Conservation (phyloP, 2,797 vertebrate genomes). For the Microctenopoma steveboyesi region DNA sequence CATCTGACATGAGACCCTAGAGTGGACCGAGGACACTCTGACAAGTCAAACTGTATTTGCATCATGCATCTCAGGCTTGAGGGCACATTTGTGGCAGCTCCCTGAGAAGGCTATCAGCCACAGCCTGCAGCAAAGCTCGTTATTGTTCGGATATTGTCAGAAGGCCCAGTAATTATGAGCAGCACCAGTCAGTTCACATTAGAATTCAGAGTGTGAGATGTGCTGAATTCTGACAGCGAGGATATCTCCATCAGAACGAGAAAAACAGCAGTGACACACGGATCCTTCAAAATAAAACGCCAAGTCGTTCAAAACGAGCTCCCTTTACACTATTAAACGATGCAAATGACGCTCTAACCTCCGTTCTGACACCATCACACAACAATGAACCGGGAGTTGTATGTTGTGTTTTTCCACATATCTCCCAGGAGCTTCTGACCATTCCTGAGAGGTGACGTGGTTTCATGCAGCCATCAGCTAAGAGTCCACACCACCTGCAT, state of each 20-base stretch:
- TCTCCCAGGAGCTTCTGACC: too few species aligned
- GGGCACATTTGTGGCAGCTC: not conserved
- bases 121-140: not conserved
- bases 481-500: conserved; percentile 13
- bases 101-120: not conserved
- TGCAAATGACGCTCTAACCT: too few species aligned
- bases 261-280: not conserved
- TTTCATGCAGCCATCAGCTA: conserved; percentile 9
- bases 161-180: not conserved
- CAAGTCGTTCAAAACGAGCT: too few species aligned
- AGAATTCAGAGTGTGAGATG: not conserved
- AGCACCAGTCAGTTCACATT: not conserved
- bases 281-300: not conserved
- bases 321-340: too few species aligned
- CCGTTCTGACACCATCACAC: too few species aligned
- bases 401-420: too few species aligned
- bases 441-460: not conserved
- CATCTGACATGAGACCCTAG: not conserved
- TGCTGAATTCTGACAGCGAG: not conserved
- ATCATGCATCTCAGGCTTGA: not conserved
- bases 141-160: not conserved
- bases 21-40: not conserved
- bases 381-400: too few species aligned
- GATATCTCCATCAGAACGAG: not conserved
- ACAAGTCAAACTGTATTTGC: not conserved